Evolutionary conservation across 2,113 vertebrate genomes (phyloP).

Genomic region (Pao palembangensis): DNA sequence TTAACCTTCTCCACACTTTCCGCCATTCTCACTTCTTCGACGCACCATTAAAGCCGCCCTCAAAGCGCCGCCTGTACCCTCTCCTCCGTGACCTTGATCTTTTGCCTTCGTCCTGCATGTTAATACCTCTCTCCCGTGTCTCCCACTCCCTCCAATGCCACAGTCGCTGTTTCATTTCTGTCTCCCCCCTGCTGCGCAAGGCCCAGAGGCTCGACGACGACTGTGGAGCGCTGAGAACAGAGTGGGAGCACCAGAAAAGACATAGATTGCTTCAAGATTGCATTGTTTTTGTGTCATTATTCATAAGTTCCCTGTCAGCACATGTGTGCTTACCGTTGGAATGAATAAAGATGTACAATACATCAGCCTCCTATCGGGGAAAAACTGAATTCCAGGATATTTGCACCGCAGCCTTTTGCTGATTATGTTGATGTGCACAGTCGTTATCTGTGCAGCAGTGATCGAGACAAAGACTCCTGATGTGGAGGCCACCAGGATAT

Average conservation of each 20-base stretch:
- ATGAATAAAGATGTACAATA: background rate
- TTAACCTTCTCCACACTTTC: slow-evolving; percentile 56
- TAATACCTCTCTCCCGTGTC: background rate
- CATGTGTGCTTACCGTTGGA: slow-evolving; percentile 46
- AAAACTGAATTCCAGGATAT: too few relatives aligned
- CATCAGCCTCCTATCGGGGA: too few relatives aligned
- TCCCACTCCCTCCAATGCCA: slow-evolving; percentile 9
- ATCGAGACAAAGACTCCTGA: too few relatives aligned
- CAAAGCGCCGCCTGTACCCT: slow-evolving; percentile 8
- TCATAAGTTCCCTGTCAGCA: slow-evolving; percentile 59
- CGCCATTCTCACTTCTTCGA: slow-evolving; percentile 23
- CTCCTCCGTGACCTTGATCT: slow-evolving; percentile 21
- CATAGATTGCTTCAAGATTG: slow-evolving; percentile 40
- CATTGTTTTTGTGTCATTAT: slow-evolving; percentile 52
- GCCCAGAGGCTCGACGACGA: slow-evolving; percentile 73
- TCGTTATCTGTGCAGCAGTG: too few relatives aligned
- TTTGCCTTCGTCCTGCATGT: slow-evolving; percentile 21
- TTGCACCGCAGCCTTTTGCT: too few relatives aligned
- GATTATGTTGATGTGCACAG: too few relatives aligned
- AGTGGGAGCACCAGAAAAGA: slow-evolving; percentile 50
- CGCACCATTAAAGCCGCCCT: slow-evolving; percentile 26
- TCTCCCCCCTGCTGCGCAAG: slow-evolving; percentile 64
- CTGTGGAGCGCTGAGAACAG: slow-evolving; percentile 43
- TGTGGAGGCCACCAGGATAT: too few relatives aligned
- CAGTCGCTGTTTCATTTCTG: slow-evolving; percentile 72